Evolutionary conservation across 1,140 invertebrate species (phyloP), one percentile per base, ranked within the genome.

Genomic region (Octopus sinensis): DNA sequence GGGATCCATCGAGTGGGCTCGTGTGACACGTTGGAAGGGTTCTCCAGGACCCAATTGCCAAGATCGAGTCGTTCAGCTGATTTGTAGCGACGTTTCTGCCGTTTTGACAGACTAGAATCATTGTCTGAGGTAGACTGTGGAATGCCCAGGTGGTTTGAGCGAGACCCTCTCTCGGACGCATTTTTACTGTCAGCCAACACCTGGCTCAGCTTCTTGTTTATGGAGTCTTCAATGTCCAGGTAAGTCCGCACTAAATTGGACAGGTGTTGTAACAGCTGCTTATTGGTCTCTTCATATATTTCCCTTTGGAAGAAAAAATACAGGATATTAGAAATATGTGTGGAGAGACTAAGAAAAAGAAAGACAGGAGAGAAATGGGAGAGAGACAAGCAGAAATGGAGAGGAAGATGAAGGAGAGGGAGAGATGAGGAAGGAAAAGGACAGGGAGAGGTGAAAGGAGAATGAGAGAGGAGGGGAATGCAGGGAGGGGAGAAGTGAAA

Each of bases 161-260:
- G 17, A 73, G 13, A 13, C 13, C 5, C 68, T 17, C 13, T 23
- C 68, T 5, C 68, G 17, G 68, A 13, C 5, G 13, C 68, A 6
- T 6, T 73, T 23, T 73, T 73, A 6, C 13, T 73, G 68, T 23
- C 68, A 6, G 17, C 30, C 5, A 73, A 6, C 13, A 87, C 80
- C 43, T 81, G 84, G n/a, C 80, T 80, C 79, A 89, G 84, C 53
- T 85, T 86, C 52, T 85, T 85, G 77, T 85, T 87, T 76, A 90
- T 89, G 9, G 80, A 83, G 51, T 90, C 88, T 51, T 89, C 89
- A 13, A 87, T 87, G 53, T 81, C 82, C 81, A 90, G 84, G 78
- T 86, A 88, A 1, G 85, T 88, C 81, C 88, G 87, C 5, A 89
- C 88, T 6, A 87, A 81, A 79, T 89, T 86, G 0, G 89, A 89